A percentile compares a stretch with the other conserved stretches of the same genome.
phyloP scores from a whole-genome alignment of 2,797 vertebrate genomes.

The Catostomus latipinnis region DNA sequence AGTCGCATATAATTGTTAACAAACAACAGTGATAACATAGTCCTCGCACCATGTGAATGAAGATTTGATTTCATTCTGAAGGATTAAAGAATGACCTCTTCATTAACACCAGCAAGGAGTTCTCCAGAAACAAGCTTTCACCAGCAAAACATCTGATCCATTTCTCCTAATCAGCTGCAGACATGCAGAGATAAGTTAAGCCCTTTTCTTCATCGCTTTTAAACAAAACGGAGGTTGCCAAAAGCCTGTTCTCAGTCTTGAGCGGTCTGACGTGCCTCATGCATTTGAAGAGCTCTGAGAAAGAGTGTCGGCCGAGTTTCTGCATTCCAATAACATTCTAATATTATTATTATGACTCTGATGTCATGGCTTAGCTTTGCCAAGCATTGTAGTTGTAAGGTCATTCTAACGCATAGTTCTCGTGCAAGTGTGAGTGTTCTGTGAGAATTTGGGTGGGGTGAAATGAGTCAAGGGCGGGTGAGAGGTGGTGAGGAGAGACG shows the following conservation, averaged over 20 bases:
- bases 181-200: conserved; percentile 47
- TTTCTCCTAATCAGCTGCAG: conserved; percentile 53
- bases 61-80: neutral
- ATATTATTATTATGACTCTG: conserved; percentile 59
- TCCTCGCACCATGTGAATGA: neutral
- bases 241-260: conserved; percentile 53
- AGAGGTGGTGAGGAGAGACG: conserved; percentile 30
- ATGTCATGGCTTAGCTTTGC: conserved; percentile 55
- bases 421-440: conserved; percentile 2
- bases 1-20: neutral
- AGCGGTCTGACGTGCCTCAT: conserved; percentile 56
- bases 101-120: neutral
- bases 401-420: conserved; percentile 30
- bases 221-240: conserved; percentile 42
- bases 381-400: conserved; percentile 52
- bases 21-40: neutral
- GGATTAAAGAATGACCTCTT: conserved; percentile 12
- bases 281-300: conserved; percentile 72
- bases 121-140: neutral
- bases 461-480: conserved; percentile 16
- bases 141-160: conserved; percentile 26
- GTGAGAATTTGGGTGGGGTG: conserved; percentile 32
- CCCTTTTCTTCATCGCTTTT: conserved; percentile 30
- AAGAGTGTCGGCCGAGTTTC: conserved; percentile 65
- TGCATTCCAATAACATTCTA: conserved; percentile 57